Evolutionary conservation across 2,888 invertebrate species (phyloP).

Genomic region (Apamea anceps): DNA sequence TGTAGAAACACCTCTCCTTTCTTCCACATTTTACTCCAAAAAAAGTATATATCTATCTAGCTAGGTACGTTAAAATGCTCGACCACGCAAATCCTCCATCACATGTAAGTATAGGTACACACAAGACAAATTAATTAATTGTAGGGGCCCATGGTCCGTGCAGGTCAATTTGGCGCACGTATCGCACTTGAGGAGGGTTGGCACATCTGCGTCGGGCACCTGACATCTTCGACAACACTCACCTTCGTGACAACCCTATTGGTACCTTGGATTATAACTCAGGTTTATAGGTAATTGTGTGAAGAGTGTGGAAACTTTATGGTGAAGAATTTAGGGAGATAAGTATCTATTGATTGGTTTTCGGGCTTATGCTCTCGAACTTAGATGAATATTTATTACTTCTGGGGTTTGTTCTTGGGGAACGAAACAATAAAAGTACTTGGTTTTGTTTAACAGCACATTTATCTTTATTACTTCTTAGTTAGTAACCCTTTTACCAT

Average conservation of each 20-base stretch:
- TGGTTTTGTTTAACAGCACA: not conserved
- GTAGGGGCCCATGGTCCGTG: slow-evolving; percentile 37
- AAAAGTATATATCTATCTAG: not conserved
- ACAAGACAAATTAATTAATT: slow-evolving; percentile 72
- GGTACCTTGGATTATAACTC: slow-evolving; percentile 42
- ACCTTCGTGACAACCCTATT: slow-evolving; percentile 77
- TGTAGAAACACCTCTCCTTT: too few relatives aligned
- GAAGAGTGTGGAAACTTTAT: not conserved
- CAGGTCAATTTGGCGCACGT: slow-evolving; percentile 63
- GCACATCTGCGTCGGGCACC: slow-evolving; percentile 78
- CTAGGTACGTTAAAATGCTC: not conserved
- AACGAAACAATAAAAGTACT: not conserved
- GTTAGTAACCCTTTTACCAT: not conserved
- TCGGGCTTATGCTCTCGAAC: not conserved
- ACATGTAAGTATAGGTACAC: slow-evolving; percentile 26
- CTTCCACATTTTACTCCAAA: not conserved
- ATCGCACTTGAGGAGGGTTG: slow-evolving; percentile 75
- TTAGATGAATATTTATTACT: not conserved
- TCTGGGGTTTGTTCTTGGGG: not conserved
- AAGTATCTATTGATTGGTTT: not conserved
- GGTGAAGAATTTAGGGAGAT: not conserved
- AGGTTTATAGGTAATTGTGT: not conserved
- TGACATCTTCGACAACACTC: slow-evolving; percentile 86
- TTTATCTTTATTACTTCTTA: not conserved
- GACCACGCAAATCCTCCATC: not conserved